Conservation (phyloP, 37 sponge, comb jelly and placozoan species). For the Ephydatia muelleri region DNA sequence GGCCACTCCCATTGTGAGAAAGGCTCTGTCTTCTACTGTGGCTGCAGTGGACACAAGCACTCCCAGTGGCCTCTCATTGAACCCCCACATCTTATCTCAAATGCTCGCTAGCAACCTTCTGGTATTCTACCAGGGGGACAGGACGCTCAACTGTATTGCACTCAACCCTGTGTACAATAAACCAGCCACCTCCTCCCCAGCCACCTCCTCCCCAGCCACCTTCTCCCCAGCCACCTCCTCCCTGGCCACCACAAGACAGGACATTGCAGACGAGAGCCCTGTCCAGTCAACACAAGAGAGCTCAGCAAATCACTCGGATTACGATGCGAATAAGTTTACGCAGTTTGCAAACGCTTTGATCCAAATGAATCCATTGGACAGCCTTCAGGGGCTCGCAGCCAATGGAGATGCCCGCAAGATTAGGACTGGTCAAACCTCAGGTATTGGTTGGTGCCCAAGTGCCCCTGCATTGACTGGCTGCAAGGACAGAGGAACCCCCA, state of each 20-base stretch:
- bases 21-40: no score
- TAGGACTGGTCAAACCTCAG: neutral
- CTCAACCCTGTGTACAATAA: neutral
- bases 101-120: no score
- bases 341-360: slow-evolving; percentile 2
- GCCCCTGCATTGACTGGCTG: neutral
- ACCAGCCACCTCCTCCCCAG: slow-evolving; percentile 1
- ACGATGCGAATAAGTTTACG: slow-evolving; percentile 9
- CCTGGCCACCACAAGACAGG: neutral
- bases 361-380: neutral
- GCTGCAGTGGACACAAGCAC: no score
- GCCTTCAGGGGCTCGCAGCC: neutral
- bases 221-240: no score
- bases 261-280: neutral
- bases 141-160: no score
- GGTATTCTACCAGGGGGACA: no score
- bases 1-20: no score
- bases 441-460: neutral
- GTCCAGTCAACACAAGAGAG: neutral
- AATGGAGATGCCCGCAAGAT: neutral
- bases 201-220: neutral
- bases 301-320: neutral
- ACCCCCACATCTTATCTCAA: no score
- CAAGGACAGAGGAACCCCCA: no score
- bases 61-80: no score